These are phyloP conservation scores for Gerosis bhagava DNA, from an alignment of 2,888 invertebrate species.

Conservation along the genomic window DNA sequence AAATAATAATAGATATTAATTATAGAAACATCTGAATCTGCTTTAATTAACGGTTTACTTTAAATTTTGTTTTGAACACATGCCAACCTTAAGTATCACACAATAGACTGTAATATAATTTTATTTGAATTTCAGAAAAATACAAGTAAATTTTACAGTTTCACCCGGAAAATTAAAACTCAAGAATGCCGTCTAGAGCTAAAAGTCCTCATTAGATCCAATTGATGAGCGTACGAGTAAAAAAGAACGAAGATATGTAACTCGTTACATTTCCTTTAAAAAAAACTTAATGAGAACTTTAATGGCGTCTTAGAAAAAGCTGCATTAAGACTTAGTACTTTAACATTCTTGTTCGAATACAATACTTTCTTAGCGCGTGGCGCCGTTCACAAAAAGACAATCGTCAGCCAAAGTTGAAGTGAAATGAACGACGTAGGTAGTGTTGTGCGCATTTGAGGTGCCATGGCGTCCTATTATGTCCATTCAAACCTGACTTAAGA, in stretches of 20 bases:
- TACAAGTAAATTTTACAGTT: constrained; percentile 12
- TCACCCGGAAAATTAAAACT: constrained; percentile 20
- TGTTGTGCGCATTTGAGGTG: constrained; percentile 16
- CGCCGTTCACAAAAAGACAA: constrained; percentile 22
- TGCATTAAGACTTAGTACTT: constrained; percentile 18
- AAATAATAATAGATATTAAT: too few species aligned
- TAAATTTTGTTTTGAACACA: too few species aligned
- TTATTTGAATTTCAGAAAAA: constrained; percentile 5
- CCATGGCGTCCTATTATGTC: constrained; percentile 1
- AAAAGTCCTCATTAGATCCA: constrained; percentile 13
- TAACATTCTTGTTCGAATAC: constrained; percentile 21
- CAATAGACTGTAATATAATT: too few species aligned
- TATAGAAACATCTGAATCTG: too few species aligned
- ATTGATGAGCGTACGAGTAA: constrained; percentile 9
- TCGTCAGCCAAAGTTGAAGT: constrained; percentile 20
- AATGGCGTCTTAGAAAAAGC: constrained; percentile 21
- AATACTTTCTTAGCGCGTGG: constrained; percentile 21
- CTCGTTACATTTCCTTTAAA: constrained; percentile 18
- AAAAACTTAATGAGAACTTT: constrained; percentile 25
- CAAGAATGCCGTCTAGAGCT: constrained; percentile 8
- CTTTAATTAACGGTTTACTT: too few species aligned
- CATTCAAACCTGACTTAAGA: neutral
- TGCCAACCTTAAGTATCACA: too few species aligned
- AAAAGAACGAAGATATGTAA: constrained; percentile 18
- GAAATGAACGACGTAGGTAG: constrained; percentile 21